Percentiles rank a stretch among this genome's conserved stretches.
Conservation (phyloP, 2,797 vertebrate genomes). For the Enteromius afrohamiltoni region DNA sequence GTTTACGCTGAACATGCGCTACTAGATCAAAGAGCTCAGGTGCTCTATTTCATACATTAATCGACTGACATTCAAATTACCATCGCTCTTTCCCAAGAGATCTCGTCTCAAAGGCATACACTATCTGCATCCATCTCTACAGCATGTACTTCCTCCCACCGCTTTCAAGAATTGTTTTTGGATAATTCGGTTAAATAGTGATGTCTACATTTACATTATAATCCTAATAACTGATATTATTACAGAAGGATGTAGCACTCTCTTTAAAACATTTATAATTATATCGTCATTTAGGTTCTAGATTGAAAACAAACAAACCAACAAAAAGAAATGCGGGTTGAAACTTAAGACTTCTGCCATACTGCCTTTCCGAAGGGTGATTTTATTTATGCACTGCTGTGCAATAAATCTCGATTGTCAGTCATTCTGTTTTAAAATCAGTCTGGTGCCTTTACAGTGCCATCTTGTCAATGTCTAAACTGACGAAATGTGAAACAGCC, state of each 20-base stretch:
- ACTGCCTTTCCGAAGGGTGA: background rate
- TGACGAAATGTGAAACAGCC: background rate
- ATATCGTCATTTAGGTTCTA: too few species aligned
- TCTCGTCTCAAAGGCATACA: slow-evolving; percentile 26
- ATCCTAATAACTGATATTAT: background rate
- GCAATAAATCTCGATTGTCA: background rate
- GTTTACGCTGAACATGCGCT: slow-evolving; percentile 58
- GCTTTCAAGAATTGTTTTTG: slow-evolving; percentile 58
- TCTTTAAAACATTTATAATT: background rate
- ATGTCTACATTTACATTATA: slow-evolving; percentile 17
- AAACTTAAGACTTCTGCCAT: background rate
- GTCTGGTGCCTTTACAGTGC: background rate
- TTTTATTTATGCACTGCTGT: slow-evolving; percentile 1
- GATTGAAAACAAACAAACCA: too few species aligned
- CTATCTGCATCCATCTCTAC: slow-evolving; percentile 57
- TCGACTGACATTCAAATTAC: slow-evolving; percentile 59
- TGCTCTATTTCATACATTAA: slow-evolving; percentile 59
- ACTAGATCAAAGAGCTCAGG: slow-evolving; percentile 69
- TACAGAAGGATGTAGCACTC: background rate
- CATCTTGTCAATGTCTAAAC: background rate
- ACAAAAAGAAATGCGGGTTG: background rate
- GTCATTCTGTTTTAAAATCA: slow-evolving; percentile 3
- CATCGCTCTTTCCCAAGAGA: slow-evolving; percentile 45
- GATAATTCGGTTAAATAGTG: slow-evolving; percentile 54
- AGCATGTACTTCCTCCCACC: slow-evolving; percentile 53